phyloP scores from a whole-genome alignment of 2,888 invertebrate genomes.

The Ctena decussata region DNA sequence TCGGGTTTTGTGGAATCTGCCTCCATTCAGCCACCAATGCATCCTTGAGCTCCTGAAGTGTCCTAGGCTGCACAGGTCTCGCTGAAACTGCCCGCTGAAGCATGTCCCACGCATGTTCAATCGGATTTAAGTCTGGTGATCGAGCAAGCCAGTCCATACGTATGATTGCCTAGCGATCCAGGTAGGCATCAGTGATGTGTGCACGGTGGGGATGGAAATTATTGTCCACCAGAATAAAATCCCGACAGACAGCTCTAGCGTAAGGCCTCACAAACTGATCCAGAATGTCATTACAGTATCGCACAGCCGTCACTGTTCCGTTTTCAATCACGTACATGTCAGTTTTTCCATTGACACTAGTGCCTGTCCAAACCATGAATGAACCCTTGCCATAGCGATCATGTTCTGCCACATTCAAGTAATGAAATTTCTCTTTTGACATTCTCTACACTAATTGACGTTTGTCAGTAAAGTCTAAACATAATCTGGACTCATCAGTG shows the following conservation, averaged over 20 bases:
- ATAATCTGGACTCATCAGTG: background rate
- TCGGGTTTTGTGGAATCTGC: background rate
- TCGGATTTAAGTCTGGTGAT: conserved; percentile 10
- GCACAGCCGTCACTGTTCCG: background rate
- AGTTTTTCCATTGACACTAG: background rate
- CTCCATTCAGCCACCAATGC: background rate
- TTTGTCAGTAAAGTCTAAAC: background rate
- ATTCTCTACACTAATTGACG: background rate
- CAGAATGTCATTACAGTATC: background rate
- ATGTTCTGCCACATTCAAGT: background rate
- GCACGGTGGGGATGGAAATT: background rate
- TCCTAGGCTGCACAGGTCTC: conserved; percentile 20
- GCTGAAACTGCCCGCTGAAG: conserved; percentile 12
- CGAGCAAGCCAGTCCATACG: conserved; percentile 19
- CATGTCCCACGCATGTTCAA: conserved; percentile 23
- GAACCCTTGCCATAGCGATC: background rate
- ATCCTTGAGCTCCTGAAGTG: conserved; percentile 5
- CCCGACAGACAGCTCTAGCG: background rate
- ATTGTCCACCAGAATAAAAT: background rate
- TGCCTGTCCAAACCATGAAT: background rate
- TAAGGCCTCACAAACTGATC: background rate
- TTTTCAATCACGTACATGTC: background rate
- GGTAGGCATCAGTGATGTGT: background rate
- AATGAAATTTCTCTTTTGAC: background rate
- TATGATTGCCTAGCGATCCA: conserved; percentile 4